Evolutionary conservation across 2,888 invertebrate species (phyloP), one percentile per base, ranked within the genome.

Genomic region (Diaphora mendica): DNA sequence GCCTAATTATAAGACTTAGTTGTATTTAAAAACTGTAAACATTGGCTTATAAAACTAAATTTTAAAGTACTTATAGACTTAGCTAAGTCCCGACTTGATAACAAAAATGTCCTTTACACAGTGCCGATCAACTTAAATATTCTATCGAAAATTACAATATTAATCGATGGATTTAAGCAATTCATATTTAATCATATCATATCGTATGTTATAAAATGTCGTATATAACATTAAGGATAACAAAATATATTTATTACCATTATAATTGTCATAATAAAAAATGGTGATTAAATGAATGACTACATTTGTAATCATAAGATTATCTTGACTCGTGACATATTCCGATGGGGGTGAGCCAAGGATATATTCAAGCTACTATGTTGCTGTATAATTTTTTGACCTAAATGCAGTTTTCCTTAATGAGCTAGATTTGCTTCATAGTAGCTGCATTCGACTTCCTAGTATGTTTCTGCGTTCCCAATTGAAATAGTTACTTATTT

Each of bases 71-170:
- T 35, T 42, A 68, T 67, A 55, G 71, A 30, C 42, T 55, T 68
- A 64, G 8, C 39, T 70, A 75, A 59, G 8, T 70, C 83, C 86
- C 71, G 48, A 91, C 91, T 88, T 87, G 81, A 80, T 83, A 85
- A 75, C 73, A 80, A 82, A 82, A 89, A 90, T 90, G 89, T 87
- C 88, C 87, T 85, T 74, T 82, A 75, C 71, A 74, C 72, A 79
- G 72, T 77, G 68, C 78, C 71, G 70, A 81, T 76, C 23, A 72
- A 78, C 79, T 70, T 77, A 79, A 80, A 70, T 55, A 30, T n/a
- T 70, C 44, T 26, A 11, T 70, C 73, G 69, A 44, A 79, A 76
- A 72, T 13, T 26, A 74, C 66, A 67, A 72, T 71, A 44, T 62
- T 75, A 73, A 76, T 78, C 71, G 66, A 72, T 72, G 26, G 66